phyloP scores from a whole-genome alignment of 2,113 vertebrate genomes.

The Caloenas nicobarica region DNA sequence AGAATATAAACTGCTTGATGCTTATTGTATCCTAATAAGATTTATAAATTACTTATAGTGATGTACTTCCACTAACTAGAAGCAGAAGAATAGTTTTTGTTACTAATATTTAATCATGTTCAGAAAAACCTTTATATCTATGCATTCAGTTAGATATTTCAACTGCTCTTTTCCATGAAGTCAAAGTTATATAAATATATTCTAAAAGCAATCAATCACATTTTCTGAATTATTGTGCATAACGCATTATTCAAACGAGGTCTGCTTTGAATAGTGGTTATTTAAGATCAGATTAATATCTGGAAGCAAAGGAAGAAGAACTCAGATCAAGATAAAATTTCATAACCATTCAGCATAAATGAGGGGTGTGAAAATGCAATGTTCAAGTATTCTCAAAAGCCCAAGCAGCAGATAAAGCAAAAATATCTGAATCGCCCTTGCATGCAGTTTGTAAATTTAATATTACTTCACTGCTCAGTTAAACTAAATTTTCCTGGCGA shows the following conservation, averaged over 20 bases:
- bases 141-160: not conserved
- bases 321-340: not conserved
- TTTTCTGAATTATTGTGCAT: slow-evolving; percentile 15
- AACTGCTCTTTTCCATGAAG: not conserved
- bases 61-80: slow-evolving; percentile 29
- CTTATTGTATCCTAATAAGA: slow-evolving; percentile 22
- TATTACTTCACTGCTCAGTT: not conserved
- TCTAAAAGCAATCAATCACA: not conserved
- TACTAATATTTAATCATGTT: not conserved
- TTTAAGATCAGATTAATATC: slow-evolving; percentile 45
- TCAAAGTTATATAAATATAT: not conserved
- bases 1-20: slow-evolving; percentile 52
- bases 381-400: not conserved
- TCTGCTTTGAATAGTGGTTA: not conserved
- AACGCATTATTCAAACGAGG: not conserved
- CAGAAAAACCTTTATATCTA: not conserved
- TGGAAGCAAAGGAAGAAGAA: slow-evolving; percentile 21
- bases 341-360: not conserved
- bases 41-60: slow-evolving; percentile 52
- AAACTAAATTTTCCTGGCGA: not conserved
- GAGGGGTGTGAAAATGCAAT: not conserved
- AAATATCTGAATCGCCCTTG: not conserved
- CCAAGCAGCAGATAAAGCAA: slow-evolving; percentile 3
- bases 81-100: slow-evolving; percentile 3
- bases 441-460: slow-evolving; percentile 6